Evolutionary conservation across 2,113 vertebrate species (phyloP), one percentile per base, ranked within the genome.

Genomic region (Apaloderma vittatum): DNA sequence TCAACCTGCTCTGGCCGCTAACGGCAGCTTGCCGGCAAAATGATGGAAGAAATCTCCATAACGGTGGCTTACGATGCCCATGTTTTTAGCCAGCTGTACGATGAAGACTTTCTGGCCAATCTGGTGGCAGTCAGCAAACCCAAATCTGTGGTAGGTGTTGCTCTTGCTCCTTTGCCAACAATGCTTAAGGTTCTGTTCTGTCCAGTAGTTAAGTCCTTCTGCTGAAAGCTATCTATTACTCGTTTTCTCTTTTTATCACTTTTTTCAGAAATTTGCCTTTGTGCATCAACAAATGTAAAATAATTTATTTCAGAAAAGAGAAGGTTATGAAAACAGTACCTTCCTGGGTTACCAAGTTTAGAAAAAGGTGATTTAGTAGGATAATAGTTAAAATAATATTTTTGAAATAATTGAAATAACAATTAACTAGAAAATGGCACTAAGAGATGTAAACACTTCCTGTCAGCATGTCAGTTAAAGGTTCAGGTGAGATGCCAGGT

Each of bases 41-140:
- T 99, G 99, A 99, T 99, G 99, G 98, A 99, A 98, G 99, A 99
- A 97, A 94, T 99, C 97, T 99, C 99, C 80, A 99, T 99, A 88
- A 98, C 97, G 96, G 99, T 99, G 97, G 99, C 99, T 29, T 99
- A 99, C 27, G 98, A 99, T 40, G 99, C 99, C 86, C 99, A 99
- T 24, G 99, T 99, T 34, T 99, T 99, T 66, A 99, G 99, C 94
- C 99, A 99, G 95, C 98, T 99, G 67, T 97, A 92, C 0, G 99
- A 99, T 15, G 99, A 99, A 95, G 99, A 99, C 91, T 95, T 99
- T 57, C 98, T 99, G 97, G 98, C 98, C 91, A 98, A 97, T 34
- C 97, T 99, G 98, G 99, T 99, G 82, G 99, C 99, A 74, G 98
- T 97, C 97, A 99, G 99, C 97, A 99, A 99, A 55, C 98, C 99